A percentile compares a stretch with the other conserved stretches of the same genome.
phyloP scores from a whole-genome alignment of 1,140 invertebrate species.

The Heliconius hewitsoni region DNA sequence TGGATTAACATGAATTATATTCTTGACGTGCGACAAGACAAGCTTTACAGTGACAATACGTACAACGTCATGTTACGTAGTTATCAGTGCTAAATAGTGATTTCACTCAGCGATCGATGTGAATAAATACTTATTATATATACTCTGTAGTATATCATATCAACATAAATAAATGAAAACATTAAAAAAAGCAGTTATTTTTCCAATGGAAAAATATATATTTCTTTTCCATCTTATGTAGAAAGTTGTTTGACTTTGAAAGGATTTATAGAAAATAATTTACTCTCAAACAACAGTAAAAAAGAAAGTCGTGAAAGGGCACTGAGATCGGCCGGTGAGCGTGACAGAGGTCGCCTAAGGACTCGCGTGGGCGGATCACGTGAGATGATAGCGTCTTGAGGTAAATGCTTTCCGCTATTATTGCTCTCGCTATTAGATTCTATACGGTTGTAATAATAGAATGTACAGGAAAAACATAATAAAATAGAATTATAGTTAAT shows the following conservation, averaged over 20 bases:
- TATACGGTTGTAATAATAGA: background rate
- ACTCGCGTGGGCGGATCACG: slow-evolving; percentile 18
- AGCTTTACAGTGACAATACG: background rate
- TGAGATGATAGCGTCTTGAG: slow-evolving; percentile 15
- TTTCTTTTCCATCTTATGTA: background rate
- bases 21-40: slow-evolving; percentile 5
- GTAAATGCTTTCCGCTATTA: slow-evolving; percentile 5
- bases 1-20: background rate
- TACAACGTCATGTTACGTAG: background rate
- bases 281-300: background rate
- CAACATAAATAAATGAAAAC: background rate
- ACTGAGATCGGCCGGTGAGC: background rate
- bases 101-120: background rate
- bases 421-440: background rate
- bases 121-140: background rate
- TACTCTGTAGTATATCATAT: background rate
- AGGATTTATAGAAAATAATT: background rate
- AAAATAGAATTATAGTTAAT: background rate
- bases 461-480: slow-evolving; percentile 12
- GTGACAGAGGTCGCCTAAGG: slow-evolving; percentile 21
- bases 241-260: background rate
- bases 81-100: background rate
- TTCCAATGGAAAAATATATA: background rate
- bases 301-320: slow-evolving; percentile 9
- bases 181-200: background rate